These are phyloP conservation scores for Polyergus mexicanus DNA, from an alignment of 1,140 invertebrate species.

Conservation along the genomic window DNA sequence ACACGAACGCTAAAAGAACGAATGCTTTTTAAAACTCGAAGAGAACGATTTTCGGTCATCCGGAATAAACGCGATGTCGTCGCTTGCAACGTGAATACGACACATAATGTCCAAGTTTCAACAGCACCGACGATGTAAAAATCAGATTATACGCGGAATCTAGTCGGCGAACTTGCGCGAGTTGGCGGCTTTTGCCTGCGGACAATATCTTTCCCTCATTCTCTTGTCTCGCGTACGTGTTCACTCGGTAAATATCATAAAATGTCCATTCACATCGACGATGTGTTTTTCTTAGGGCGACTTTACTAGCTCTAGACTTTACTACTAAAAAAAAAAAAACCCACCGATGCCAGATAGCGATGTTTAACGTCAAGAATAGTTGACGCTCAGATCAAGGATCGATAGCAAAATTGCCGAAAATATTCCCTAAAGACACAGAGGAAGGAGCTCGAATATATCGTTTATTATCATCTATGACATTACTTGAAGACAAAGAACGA, in stretches of 20 bases:
- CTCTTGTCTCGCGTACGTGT: conserved; percentile 26
- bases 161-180: conserved; percentile 45
- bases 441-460: not conserved
- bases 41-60: conserved; percentile 27
- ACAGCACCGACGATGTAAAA: conserved; percentile 38
- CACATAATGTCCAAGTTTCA: conserved; percentile 53
- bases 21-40: conserved; percentile 4
- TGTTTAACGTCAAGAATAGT: conserved; percentile 32
- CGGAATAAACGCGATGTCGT: conserved; percentile 36
- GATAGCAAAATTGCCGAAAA: conserved; percentile 47
- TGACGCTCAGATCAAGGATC: conserved; percentile 37
- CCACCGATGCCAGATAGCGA: conserved; percentile 27
- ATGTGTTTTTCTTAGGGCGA: conserved; percentile 45
- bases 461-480: conserved; percentile 5
- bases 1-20: conserved; percentile 7
- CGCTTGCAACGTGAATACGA: conserved; percentile 21
- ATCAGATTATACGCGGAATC: conserved; percentile 55
- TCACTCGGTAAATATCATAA: conserved; percentile 43
- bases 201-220: conserved; percentile 41
- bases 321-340: too few relatives aligned
- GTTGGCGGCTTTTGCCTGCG: conserved; percentile 19
- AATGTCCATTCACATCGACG: conserved; percentile 17
- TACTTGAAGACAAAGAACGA: not conserved
- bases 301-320: conserved; percentile 11
- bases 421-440: conserved; percentile 5